Base-by-base conservation (phyloP, 2,888 invertebrate genomes). In the Lacanobia wlatinum region DNA sequence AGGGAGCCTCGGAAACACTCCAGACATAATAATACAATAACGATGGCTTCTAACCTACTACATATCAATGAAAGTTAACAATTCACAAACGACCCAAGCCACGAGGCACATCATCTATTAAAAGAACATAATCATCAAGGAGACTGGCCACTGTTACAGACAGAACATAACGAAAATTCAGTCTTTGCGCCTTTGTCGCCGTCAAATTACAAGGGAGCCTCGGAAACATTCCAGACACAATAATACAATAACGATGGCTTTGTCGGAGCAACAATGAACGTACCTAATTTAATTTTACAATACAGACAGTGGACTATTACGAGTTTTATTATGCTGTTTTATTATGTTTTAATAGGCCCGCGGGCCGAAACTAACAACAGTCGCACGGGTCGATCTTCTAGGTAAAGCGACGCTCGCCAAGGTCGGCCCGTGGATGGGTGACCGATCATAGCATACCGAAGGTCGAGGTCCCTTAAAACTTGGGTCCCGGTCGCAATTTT, bases 231-330 rank as follows among this genome's bases (percentile, higher is more conserved):
- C 43, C 53, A 16, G 56, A 65, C 59, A 63, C 52, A 63, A 76
- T 66, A 48, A 56, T 66, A 69, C 23, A 61, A 80, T 72, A 56
- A 72, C 43, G 60, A 63, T 55, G 18, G 61, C 78, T 67, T 78
- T 80, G 73, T 78, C 18, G 40, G 10, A 18, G 21, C 38, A 52
- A 73, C 62, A 73, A 80, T 78, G 63, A 40, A 68, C 28, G 21
- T 56, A 73, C 28, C 43, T 65, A 58, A 82, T 67, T 66, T 56
- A 60, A 78, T 82, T 82, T 78, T 21, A 70, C 50, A 48, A n/a
- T 34, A 56, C 70, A 50, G 16, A 21, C 23, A 50, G 34, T 28
- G n/a, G 16, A 48, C 21, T 60, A 34, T 50, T 16, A 53, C 3
- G 16, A 60, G 18, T 63, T 53, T 61, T 43, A 62, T 72, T 23